phyloP scores from a whole-genome alignment of 2,888 invertebrate species.

The Julus scanicus region DNA sequence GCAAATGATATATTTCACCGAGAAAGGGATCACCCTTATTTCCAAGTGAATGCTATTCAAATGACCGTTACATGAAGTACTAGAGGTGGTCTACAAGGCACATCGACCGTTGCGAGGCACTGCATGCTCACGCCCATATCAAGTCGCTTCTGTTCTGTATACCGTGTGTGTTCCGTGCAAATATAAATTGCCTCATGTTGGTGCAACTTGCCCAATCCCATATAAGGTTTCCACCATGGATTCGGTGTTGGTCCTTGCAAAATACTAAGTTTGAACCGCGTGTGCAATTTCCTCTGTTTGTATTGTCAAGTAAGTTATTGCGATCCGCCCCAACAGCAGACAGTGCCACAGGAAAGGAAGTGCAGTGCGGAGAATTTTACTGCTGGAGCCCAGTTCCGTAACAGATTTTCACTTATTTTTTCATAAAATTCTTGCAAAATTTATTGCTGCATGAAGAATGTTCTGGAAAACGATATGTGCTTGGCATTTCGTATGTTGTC shows the following conservation, averaged over 20 bases:
- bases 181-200: background rate
- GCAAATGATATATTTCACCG: constrained; percentile 37
- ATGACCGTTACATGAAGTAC: background rate
- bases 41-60: background rate
- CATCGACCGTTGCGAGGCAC: background rate
- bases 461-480: no score
- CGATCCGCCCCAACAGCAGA: background rate
- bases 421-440: no score
- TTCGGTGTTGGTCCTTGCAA: background rate
- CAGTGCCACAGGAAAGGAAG: constrained; percentile 10
- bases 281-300: constrained; percentile 34
- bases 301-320: background rate
- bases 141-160: background rate
- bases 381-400: no score
- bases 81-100: background rate
- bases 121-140: background rate
- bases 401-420: no score
- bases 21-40: constrained; percentile 1
- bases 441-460: no score
- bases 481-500: no score
- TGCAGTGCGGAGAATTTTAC: background rate
- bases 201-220: background rate
- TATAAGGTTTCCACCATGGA: background rate
- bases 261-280: background rate
- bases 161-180: background rate